Evolutionary conservation across 2,797 vertebrate genomes (phyloP), one percentile per base, ranked within the genome.

Genomic region (Sebastiscus albofasciatus): DNA sequence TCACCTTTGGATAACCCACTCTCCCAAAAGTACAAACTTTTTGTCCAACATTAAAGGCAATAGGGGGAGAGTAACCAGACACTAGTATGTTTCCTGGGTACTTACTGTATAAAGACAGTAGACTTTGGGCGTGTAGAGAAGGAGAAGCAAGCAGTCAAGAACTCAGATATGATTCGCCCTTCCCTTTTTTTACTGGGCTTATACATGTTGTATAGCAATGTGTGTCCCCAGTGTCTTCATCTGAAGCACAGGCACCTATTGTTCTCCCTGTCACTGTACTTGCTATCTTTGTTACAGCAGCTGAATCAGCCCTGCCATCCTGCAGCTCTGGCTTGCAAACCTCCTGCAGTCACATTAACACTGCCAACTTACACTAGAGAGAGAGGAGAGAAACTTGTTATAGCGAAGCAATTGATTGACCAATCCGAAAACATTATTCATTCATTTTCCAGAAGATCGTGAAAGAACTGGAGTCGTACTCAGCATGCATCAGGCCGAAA

Each of bases 301-400:
- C 61, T 84, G 75, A 86, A 90, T 86, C 79, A 82, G 69, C 75
- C 29, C 22, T 67, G 60, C 58, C 61, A 52, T 61, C 26, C 20
- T 56, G 61, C 22, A 77, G 80, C 64, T 81, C 54, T 14, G 49
- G 54, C 18, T 61, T 55, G 27, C 18, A 75, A 62, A 56, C 33
- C 42, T 54, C n/a, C 55, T 67, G 67, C 73, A 73, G 33, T 64
- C 65, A 65, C 33, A 71, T 68, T 70, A 73, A 70, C 75, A 65
- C 36, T 72, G 13, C 34, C 56, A 59, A 46, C 31, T 9, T 39
- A 61, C 29, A 67, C 11, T 12, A 33, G 4, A n/a, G 16, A 31
- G 62, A 22, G 62, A 66, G 62, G 29, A 2, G 7, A 80, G 14
- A 42, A 18, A 52, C 16, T 31, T 6, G 49, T 31, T 36, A 9